phyloP scores from a whole-genome alignment of 2,113 vertebrate genomes.

The Naja naja region DNA sequence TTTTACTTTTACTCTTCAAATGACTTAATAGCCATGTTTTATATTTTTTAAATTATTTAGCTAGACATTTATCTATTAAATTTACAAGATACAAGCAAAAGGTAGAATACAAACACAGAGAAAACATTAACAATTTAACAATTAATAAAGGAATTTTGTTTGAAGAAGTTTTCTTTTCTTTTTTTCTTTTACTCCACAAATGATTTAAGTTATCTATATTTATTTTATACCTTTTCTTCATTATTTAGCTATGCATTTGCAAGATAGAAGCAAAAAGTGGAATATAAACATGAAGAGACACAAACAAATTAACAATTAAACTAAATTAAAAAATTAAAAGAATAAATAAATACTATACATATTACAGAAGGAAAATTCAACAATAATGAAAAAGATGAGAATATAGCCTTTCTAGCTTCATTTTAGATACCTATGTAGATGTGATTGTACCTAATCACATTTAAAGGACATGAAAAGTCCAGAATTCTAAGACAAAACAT shows the following conservation, averaged over 20 bases:
- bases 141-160: neutral
- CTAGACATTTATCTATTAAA: neutral
- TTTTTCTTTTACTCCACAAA: too few species aligned
- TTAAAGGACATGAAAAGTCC: neutral
- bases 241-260: neutral
- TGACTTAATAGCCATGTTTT: neutral
- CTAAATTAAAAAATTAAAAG: neutral
- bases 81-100: neutral
- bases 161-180: too few species aligned
- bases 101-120: neutral
- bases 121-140: neutral
- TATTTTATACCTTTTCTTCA: neutral
- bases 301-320: neutral
- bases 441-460: neutral
- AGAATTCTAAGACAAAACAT: slow-evolving; percentile 3
- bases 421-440: neutral
- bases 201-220: too few species aligned
- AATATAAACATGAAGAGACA: neutral
- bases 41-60: neutral
- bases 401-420: neutral
- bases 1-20: neutral
- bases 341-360: neutral
- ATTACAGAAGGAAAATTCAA: neutral
- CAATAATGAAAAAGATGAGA: neutral
- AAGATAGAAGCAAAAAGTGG: neutral